These are phyloP conservation scores for Caenorhabditis elegans DNA, from an alignment of 1,140 invertebrate genomes.

Conservation along the genomic window WBcel235 BX284602.5:7767501-7768000, in stretches of 20 bases:
- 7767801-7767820: not conserved
- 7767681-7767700: not conserved
- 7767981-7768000: too few relatives aligned
- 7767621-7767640: not conserved
- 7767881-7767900: not conserved
- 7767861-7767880: not conserved
- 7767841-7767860: not conserved
- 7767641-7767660: too few relatives aligned
- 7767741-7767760: conserved; percentile 14
- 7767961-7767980: too few relatives aligned
- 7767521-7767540: not conserved
- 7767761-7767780: not conserved
- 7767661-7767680: not conserved
- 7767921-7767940: not conserved
- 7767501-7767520: too few relatives aligned
- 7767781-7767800: conserved; percentile 7
- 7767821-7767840: not conserved
- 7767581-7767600: not conserved
- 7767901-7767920: not conserved
- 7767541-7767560: not conserved
- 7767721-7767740: conserved; percentile 20
- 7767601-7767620: not conserved
- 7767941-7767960: too few relatives aligned
- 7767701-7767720: conserved; percentile 13
- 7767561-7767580: not conserved